Conservation (phyloP, 1,140 invertebrate species). For the Dendroctonus valens region DNA sequence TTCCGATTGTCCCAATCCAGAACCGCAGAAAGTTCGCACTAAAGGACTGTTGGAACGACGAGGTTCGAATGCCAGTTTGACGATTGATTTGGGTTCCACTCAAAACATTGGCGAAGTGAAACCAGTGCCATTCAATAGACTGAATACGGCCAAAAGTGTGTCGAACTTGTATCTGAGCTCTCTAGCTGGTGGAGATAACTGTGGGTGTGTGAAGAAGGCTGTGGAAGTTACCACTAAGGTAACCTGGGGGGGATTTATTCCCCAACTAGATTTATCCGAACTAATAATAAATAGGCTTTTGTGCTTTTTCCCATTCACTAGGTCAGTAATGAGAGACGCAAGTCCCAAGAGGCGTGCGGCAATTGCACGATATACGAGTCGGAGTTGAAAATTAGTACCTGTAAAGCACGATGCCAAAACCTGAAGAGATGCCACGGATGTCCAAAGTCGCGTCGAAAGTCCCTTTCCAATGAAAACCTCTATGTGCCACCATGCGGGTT, state of each 20-base stretch:
- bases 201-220: slow-evolving; percentile 36
- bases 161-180: slow-evolving; percentile 46
- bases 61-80: slow-evolving; percentile 84
- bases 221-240: slow-evolving; percentile 8
- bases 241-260: neutral
- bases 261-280: neutral
- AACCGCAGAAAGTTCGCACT: slow-evolving; percentile 54
- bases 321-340: slow-evolving; percentile 36
- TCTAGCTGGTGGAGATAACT: slow-evolving; percentile 38
- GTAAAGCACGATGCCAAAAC: slow-evolving; percentile 40
- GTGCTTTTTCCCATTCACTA: neutral
- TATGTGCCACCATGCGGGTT: slow-evolving; percentile 48
- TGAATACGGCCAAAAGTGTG: slow-evolving; percentile 48
- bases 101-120: slow-evolving; percentile 41
- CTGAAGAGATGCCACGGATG: slow-evolving; percentile 43
- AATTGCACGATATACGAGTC: slow-evolving; percentile 49
- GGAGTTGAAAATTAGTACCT: slow-evolving; percentile 40
- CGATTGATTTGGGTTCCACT: slow-evolving; percentile 53
- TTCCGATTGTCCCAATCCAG: slow-evolving; percentile 47
- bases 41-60: slow-evolving; percentile 74
- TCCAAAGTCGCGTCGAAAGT: slow-evolving; percentile 50
- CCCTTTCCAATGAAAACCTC: slow-evolving; percentile 58
- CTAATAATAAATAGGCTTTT: neutral
- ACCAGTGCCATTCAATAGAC: slow-evolving; percentile 29
- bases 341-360: slow-evolving; percentile 46